Evolutionary conservation across 1,140 invertebrate genomes (phyloP), one percentile per base, ranked within the genome.

Genomic region (Stegodyphus dumicola): DNA sequence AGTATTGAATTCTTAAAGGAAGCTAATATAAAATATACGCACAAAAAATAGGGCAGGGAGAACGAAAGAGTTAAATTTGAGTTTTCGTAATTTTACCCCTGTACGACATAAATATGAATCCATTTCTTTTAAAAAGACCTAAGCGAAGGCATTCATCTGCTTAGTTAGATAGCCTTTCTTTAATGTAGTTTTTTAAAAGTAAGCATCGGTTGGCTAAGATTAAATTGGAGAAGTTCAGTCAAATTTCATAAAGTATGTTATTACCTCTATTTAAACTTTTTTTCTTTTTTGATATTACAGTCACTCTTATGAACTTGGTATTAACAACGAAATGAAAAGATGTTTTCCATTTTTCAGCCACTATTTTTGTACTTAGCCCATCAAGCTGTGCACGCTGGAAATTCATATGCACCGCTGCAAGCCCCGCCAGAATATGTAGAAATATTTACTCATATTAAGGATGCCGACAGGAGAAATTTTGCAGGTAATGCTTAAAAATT

Each of bases 341-440:
- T 5, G 9, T 75, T 17, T 6, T 13, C 18, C 7, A 53, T 49
- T 53, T 90, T 86, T 56, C 83, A 92, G 56, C 96, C 96, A 1
- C 89, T 98, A 60, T 98, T 97, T 90, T 92, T 98, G 1, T 96
- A 96, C 89, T 89, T 97, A 18, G 93, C 95, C 0, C 96, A 97
- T 90, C 93, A 94, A 1, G 96, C 96, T 0, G 94, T 96, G 2
- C 96, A 98, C 90, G 95, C 94, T 5, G 95, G 93, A 5, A 96
- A 96, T 91, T 93, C 94, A 0, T 95, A 95, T 56, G 65, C 89
- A 52, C 94, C 95, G 0, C 51, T 88, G 6, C 87, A 88, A 85
- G 88, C 87, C 11, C 88, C 87, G 13, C 53, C 53, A 10, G 49
- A 86, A 65, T 88, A 87, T 51, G 69, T 88, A 10, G 48, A 85